Conservation (phyloP, 2,888 invertebrate genomes). For the Pyrocoelia pectoralis region DNA sequence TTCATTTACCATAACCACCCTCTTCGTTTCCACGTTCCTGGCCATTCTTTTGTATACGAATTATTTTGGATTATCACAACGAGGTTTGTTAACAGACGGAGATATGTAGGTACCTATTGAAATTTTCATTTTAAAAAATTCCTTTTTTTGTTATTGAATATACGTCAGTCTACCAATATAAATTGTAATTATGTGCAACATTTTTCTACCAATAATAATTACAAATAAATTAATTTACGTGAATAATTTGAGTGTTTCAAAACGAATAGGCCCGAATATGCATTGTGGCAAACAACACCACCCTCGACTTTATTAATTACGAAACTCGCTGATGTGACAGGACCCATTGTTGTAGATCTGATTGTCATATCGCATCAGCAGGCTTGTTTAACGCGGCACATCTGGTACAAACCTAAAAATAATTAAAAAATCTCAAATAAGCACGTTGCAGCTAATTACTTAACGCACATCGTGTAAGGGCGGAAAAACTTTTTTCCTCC, state of each 20-base stretch:
- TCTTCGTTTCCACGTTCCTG: constrained; percentile 41
- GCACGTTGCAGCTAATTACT: constrained; percentile 6
- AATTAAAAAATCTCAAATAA: constrained; percentile 39
- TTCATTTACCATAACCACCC: constrained; percentile 45
- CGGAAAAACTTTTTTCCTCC: neutral
- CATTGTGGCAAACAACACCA: constrained; percentile 37
- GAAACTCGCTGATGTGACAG: constrained; percentile 58
- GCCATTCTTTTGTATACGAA: constrained; percentile 35
- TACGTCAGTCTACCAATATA: too few species aligned
- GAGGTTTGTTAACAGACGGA: constrained; percentile 13
- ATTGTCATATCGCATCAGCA: constrained; percentile 57
- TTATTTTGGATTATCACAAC: constrained; percentile 28
- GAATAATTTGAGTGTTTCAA: constrained; percentile 7
- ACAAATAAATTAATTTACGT: constrained; percentile 8
- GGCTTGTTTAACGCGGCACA: constrained; percentile 50
- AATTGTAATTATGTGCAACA: too few species aligned
- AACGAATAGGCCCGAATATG: constrained; percentile 28
- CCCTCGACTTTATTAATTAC: constrained; percentile 58
- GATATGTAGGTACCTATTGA: constrained; percentile 6
- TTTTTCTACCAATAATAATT: too few species aligned
- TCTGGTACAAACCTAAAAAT: constrained; percentile 49
- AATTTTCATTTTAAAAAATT: constrained; percentile 4
- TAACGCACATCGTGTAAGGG: neutral
- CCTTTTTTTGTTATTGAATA: too few species aligned
- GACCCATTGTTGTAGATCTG: constrained; percentile 56